Percentiles rank a stretch among this genome's conserved stretches.
Conservation (phyloP, 2,797 vertebrate species). For the Dermochelys coriacea region DNA sequence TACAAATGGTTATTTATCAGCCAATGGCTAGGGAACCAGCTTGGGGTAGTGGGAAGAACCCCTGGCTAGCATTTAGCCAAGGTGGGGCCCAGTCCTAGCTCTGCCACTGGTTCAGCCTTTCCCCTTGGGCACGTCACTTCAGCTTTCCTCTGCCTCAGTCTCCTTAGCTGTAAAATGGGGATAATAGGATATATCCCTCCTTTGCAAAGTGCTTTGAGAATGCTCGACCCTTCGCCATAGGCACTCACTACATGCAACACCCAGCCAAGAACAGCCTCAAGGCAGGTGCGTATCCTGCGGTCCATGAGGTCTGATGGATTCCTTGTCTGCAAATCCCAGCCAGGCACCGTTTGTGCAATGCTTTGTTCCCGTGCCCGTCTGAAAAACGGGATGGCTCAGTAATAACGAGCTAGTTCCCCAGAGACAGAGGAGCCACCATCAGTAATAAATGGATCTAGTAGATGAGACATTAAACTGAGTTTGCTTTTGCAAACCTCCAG, state of each 20-base stretch:
- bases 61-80: fast-evolving
- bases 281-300: background rate
- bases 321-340: background rate
- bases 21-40: background rate
- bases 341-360: background rate
- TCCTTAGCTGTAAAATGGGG: background rate
- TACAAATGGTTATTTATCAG: background rate
- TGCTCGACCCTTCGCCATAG: fast-evolving
- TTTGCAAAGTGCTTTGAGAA: background rate
- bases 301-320: background rate
- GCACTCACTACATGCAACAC: background rate
- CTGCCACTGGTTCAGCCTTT: background rate
- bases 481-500: background rate
- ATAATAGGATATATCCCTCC: background rate
- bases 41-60: background rate
- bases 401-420: background rate
- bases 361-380: background rate
- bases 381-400: background rate
- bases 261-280: background rate
- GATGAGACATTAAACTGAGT: background rate
- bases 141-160: background rate
- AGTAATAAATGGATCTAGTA: background rate
- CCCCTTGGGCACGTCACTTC: fast-evolving
- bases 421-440: background rate
- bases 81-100: fast-evolving